A percentile compares a stretch with the other conserved stretches of the same genome.
These are phyloP conservation scores for Allophyes oxyacanthae DNA, from an alignment of 2,888 invertebrate species.

Conservation along the genomic window DNA sequence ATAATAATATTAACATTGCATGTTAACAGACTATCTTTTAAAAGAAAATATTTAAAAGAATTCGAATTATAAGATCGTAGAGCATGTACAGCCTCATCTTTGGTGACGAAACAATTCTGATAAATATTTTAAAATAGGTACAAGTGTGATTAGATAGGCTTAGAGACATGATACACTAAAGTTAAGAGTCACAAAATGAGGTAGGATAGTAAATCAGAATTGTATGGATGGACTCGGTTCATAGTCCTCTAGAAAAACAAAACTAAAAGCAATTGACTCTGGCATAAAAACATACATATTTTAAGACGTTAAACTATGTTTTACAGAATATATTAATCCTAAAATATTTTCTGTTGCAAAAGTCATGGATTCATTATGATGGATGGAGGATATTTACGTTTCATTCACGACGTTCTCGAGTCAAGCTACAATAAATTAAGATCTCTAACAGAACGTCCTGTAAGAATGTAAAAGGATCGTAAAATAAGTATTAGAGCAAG, in stretches of 20 bases:
- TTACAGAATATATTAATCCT: slow-evolving; percentile 37
- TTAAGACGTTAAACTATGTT: slow-evolving; percentile 15
- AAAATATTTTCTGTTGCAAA: slow-evolving; percentile 35
- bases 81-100: slow-evolving; percentile 82
- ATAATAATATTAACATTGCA: slow-evolving; percentile 32
- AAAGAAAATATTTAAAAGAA: slow-evolving; percentile 60
- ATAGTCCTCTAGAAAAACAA: slow-evolving; percentile 58
- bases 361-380: slow-evolving; percentile 59
- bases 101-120: slow-evolving; percentile 78
- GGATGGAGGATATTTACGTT: slow-evolving; percentile 19
- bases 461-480: slow-evolving; percentile 21
- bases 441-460: slow-evolving; percentile 19
- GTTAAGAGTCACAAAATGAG: slow-evolving; percentile 84
- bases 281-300: slow-evolving; percentile 39
- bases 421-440: slow-evolving; percentile 43
- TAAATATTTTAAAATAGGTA: slow-evolving; percentile 61
- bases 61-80: slow-evolving; percentile 55
- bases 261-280: slow-evolving; percentile 53
- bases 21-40: slow-evolving; percentile 32
- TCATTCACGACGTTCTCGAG: slow-evolving; percentile 27
- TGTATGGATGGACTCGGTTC: slow-evolving; percentile 72
- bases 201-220: slow-evolving; percentile 82
- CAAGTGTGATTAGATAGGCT: slow-evolving; percentile 58
- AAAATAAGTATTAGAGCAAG: slow-evolving; percentile 26
- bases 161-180: slow-evolving; percentile 71